Conservation (phyloP, 2,797 vertebrate genomes). For the Mormyrops attenuatus region DNA sequence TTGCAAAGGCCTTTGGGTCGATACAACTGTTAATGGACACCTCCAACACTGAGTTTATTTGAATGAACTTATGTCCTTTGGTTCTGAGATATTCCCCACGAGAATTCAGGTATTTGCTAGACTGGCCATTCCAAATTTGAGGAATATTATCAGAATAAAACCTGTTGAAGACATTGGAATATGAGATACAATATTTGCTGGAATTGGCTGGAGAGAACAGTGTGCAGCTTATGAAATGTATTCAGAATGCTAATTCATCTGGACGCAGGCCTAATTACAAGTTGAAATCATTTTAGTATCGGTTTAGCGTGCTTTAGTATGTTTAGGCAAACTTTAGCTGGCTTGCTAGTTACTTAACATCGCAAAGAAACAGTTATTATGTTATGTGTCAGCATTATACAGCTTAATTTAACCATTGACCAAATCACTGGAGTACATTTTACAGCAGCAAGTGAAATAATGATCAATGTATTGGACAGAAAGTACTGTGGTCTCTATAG, state of each 20-base stretch:
- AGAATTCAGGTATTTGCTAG: not conserved
- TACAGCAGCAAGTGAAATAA: not conserved
- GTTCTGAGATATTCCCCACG: not conserved
- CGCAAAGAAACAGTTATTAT: not conserved
- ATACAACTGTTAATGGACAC: constrained; percentile 9
- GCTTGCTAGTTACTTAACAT: not conserved
- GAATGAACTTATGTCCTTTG: constrained; percentile 16
- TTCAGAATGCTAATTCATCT: not conserved
- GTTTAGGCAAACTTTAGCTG: not conserved
- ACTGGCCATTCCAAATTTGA: not conserved
- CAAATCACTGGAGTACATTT: not conserved
- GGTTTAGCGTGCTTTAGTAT: not conserved
- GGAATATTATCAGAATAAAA: not conserved
- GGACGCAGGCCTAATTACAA: not conserved
- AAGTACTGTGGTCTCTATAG: not conserved
- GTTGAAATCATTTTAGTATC: not conserved
- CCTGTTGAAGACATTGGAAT: not conserved
- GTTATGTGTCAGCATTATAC: not conserved
- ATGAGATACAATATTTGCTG: not conserved
- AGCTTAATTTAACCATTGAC: not conserved
- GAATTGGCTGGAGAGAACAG: not conserved
- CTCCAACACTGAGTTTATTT: not conserved
- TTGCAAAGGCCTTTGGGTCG: not conserved
- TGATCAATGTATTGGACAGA: not conserved
- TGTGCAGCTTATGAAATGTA: not conserved